Evolutionary conservation across 1,140 invertebrate species (phyloP).

Genomic region (Halesus radiatus): DNA sequence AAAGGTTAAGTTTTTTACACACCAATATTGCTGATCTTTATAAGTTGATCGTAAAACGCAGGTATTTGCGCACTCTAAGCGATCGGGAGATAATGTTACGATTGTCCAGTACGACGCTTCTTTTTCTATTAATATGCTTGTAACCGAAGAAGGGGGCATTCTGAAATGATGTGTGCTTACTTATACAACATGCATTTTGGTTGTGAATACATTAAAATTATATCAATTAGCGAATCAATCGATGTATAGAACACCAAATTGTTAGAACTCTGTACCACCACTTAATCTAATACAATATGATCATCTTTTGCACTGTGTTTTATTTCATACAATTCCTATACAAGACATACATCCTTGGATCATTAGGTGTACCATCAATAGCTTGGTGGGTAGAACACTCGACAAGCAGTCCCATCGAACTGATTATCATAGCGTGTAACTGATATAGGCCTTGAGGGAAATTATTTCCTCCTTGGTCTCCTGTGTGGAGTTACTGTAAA

Average conservation of each 20-base stretch:
- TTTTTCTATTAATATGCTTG: constrained; percentile 33
- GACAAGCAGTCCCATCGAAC: too few relatives aligned
- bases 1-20: not conserved
- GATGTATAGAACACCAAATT: constrained; percentile 57
- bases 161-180: constrained; percentile 34
- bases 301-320: constrained; percentile 46
- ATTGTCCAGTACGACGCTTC: constrained; percentile 35
- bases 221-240: constrained; percentile 53
- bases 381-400: too few relatives aligned
- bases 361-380: too few relatives aligned
- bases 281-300: constrained; percentile 49
- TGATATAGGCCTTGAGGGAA: too few relatives aligned
- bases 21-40: not conserved
- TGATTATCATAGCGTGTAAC: too few relatives aligned
- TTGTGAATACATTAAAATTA: constrained; percentile 52
- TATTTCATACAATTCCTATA: constrained; percentile 12
- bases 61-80: not conserved
- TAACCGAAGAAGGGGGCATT: constrained; percentile 28
- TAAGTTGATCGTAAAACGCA: not conserved
- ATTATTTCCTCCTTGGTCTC: too few relatives aligned
- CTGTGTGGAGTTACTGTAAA: too few relatives aligned
- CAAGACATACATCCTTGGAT: too few relatives aligned
- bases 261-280: constrained; percentile 52
- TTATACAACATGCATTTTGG: constrained; percentile 50
- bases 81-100: not conserved